Base-by-base conservation (phyloP, 2,888 invertebrate species). In the Ichneumoninae sp. region DNA sequence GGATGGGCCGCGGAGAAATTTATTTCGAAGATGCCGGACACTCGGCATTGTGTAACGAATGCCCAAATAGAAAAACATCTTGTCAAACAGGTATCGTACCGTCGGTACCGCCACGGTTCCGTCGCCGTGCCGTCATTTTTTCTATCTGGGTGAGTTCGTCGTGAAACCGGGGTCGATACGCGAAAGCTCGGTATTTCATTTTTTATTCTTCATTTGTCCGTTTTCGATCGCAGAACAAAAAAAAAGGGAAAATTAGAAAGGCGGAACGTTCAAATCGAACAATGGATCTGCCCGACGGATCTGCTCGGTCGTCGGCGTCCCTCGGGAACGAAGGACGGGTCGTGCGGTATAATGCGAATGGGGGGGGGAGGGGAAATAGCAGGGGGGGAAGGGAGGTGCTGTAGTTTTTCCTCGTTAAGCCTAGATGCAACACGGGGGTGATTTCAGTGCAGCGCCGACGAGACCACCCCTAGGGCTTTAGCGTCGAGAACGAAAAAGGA, bases 401-500 rank as follows among this genome's bases (percentile, higher is more conserved):
- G 68, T 33, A 83, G 85, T 85, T 88, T 86, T 87, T 81, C 80
- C 88, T 89, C 87, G 88, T 86, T 87, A 87, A 86, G 79, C 65
- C 83, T 30, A 81, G 84, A 82, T 22, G 19, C 47, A 30, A 36
- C 47, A 88, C 81, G 77, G 88, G 88, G 88, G 87, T 87, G 88
- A 85, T 89, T 90, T 89, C 88, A 86, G 87, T 88, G 83, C 85
- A 54, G 86, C 85, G 83, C 82, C 87, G 83, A 83, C 85, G 87
- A 88, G 89, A 89, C 89, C 89, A 88, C 88, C 88, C 78, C 80
- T 65, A 47, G 57, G 71, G 77, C 73, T 65, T 83, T 83, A 63
- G 44, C 50, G 71, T 60, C 69, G 69, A 54, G 65, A 52, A 50
- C 52, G 81, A 73, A 54, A 82, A 77, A 79, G 80, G 68, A 78